A percentile compares a stretch with the other conserved stretches of the same genome.
phyloP scores from a whole-genome alignment of 2,797 vertebrate species.

The Hypotaenidia okinawae region DNA sequence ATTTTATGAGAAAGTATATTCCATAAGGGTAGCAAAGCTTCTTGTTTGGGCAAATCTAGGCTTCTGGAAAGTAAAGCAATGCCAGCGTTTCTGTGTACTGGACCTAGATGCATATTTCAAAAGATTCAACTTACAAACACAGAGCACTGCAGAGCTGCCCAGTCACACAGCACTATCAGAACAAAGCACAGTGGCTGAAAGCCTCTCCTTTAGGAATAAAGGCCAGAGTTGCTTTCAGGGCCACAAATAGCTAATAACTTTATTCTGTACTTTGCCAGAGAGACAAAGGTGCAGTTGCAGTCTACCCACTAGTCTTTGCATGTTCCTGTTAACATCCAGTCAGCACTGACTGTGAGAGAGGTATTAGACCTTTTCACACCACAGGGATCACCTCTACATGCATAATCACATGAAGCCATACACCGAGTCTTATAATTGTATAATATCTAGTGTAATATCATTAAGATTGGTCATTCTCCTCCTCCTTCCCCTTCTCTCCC shows the following conservation, averaged over 20 bases:
- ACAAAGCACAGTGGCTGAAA: neutral
- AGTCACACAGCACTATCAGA: neutral
- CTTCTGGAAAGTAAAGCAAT: neutral
- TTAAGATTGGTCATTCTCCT: neutral
- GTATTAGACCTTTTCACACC: neutral
- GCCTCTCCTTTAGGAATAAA: slow-evolving; percentile 20
- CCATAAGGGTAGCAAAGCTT: neutral
- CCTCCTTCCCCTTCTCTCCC: no score
- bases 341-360: neutral
- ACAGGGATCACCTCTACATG: neutral
- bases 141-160: neutral
- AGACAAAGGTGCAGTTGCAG: neutral
- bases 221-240: neutral
- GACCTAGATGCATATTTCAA: neutral
- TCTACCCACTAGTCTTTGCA: neutral
- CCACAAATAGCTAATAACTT: neutral
- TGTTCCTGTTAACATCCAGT: neutral
- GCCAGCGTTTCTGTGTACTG: neutral
- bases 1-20: neutral
- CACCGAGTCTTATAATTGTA: neutral
- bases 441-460: neutral
- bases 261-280: neutral
- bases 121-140: neutral
- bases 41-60: neutral
- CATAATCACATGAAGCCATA: neutral